phyloP scores from a whole-genome alignment of 2,888 invertebrate genomes.

The Perithous albicinctus region DNA sequence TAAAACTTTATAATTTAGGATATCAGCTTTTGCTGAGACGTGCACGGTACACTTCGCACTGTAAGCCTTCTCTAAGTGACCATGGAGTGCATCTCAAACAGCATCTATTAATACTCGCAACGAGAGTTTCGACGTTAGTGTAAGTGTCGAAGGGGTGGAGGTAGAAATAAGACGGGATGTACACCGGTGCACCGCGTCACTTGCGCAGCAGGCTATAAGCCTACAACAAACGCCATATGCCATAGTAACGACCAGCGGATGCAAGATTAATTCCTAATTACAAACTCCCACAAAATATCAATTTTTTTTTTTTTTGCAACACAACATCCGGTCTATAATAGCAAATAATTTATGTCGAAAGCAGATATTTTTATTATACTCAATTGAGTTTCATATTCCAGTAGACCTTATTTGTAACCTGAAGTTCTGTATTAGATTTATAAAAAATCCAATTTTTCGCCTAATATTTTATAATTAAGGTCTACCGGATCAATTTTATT shows the following conservation, averaged over 20 bases:
- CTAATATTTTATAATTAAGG: too few relatives aligned
- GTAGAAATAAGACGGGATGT: constrained; percentile 35
- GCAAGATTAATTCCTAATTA: not conserved
- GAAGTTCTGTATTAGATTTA: not conserved
- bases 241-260: not conserved
- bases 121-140: constrained; percentile 30
- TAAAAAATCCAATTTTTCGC: too few relatives aligned
- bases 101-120: constrained; percentile 48
- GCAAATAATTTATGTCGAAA: not conserved
- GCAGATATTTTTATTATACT: not conserved
- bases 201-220: not conserved
- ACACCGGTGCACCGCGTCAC: constrained; percentile 12
- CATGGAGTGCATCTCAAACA: constrained; percentile 21
- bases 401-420: not conserved
- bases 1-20: too few relatives aligned
- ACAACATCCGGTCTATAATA: not conserved
- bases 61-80: constrained; percentile 12
- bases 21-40: too few relatives aligned
- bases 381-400: not conserved
- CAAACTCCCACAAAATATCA: too few relatives aligned
- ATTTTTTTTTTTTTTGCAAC: not conserved
- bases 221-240: constrained; percentile 3
- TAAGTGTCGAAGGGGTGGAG: constrained; percentile 11
- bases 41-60: not conserved
- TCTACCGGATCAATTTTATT: too few relatives aligned